Evolutionary conservation across 2,888 invertebrate species (phyloP), one percentile per base, ranked within the genome.

Genomic region (Morpho achilles): DNA sequence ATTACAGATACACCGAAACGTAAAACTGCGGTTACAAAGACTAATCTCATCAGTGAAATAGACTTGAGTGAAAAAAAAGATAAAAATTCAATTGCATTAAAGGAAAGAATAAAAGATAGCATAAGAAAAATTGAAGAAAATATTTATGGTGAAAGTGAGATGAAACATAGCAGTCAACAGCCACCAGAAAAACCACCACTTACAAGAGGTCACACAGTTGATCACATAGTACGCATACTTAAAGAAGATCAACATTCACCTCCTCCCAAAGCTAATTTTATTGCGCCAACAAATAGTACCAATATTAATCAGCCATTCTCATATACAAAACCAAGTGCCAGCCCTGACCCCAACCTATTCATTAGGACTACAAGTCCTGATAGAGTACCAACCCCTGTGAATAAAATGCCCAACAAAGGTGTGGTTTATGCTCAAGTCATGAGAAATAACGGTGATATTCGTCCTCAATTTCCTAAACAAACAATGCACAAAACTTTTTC

Each of bases 251-350:
- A 93, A 67, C 89, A 93, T 53, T 93, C 94, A 8, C 92, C 94
- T 1, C 93, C 94, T 50, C 93, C 94, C 1, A 93, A 93, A 70
- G 81, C 92, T 42, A 93, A 93, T 72, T 86, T 94, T 77, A 91
- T 94, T 57, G 87, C 92, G 16, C 92, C 94, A 39, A 84, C 92
- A 53, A 92, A 92, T 65, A 92, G 93, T 48, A 92, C 92, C 66
- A 95, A 95, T 74, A 92, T 93, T 67, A 95, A 95, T 74, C 93
- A 95, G 74, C 96, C 96, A 41, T 96, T 96, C 81, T 96, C 96
- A 0, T 96, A 96, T 70, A 95, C 94, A 4, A 91, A 92, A 69
- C 93, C 93, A 7, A 92, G 92, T 71, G 89, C 91, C 3, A 90
- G 86, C 70, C 91, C 91, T 16, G 90, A 91, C 66, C 87, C 86